Evolutionary conservation across 1,140 invertebrate genomes (phyloP).

Genomic region (Ceratina japonica): DNA sequence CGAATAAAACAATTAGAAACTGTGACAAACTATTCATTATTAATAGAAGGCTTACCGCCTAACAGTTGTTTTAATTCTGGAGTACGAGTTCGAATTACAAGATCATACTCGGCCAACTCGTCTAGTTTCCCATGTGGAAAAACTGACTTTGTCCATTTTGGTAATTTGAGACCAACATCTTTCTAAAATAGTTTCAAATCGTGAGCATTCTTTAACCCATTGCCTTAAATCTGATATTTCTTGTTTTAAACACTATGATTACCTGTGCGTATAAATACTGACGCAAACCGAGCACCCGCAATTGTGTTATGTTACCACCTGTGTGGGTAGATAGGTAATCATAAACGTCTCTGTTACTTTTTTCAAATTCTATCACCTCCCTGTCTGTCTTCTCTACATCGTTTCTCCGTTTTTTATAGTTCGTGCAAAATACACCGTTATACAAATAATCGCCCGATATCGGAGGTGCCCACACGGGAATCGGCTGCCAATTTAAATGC

Average conservation of each 20-base stretch:
- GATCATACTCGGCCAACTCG: not conserved
- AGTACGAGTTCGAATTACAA: slow-evolving; percentile 14
- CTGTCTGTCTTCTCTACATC: not conserved
- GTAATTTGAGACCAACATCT: slow-evolving; percentile 37
- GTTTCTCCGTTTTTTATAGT: not conserved
- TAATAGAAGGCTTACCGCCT: slow-evolving; percentile 12
- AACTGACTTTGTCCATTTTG: slow-evolving; percentile 17
- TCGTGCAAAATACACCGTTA: not conserved
- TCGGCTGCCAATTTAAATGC: slow-evolving; percentile 33
- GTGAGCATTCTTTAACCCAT: not conserved
- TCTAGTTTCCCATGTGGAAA: slow-evolving; percentile 18
- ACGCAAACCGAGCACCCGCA: not conserved
- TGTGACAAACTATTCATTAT: not conserved
- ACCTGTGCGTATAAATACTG: slow-evolving; percentile 15
- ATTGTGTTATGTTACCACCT: slow-evolving; percentile 22
- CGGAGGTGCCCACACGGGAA: slow-evolving; percentile 16
- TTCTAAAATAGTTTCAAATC: not conserved
- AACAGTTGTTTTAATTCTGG: slow-evolving; percentile 5
- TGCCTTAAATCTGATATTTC: not conserved
- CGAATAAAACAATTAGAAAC: not conserved
- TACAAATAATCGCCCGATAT: not conserved
- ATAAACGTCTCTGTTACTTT: not conserved
- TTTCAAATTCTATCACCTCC: not conserved
- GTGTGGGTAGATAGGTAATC: slow-evolving; percentile 1
- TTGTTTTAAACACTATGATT: not conserved